Conservation (phyloP, 2,888 invertebrate genomes). For the Apodemia duryi region DNA sequence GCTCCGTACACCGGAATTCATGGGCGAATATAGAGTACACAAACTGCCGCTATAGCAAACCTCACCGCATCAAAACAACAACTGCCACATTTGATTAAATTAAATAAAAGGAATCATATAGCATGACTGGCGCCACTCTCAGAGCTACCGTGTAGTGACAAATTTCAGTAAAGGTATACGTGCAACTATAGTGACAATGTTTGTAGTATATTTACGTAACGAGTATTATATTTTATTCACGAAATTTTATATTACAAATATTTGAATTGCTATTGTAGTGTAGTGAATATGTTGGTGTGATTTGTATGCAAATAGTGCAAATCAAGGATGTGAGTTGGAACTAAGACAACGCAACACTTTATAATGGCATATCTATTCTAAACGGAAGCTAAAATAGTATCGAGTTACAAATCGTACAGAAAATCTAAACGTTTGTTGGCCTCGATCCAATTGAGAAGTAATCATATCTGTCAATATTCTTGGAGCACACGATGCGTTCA, state of each 20-base stretch:
- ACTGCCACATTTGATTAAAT: constrained; percentile 69
- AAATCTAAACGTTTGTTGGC: constrained; percentile 72
- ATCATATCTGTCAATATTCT: constrained; percentile 79
- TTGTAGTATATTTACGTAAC: constrained; percentile 40
- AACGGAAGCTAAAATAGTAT: constrained; percentile 68
- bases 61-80: constrained; percentile 65
- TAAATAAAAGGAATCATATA: constrained; percentile 67
- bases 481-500: constrained; percentile 65
- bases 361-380: constrained; percentile 71
- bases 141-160: constrained; percentile 23
- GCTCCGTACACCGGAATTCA: constrained; percentile 66
- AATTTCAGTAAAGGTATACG: constrained; percentile 31
- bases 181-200: constrained; percentile 37
- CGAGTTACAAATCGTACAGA: constrained; percentile 71
- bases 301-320: constrained; percentile 25
- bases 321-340: constrained; percentile 60
- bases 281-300: neutral
- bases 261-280: neutral
- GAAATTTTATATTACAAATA: constrained; percentile 22
- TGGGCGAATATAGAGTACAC: constrained; percentile 59
- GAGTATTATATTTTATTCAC: constrained; percentile 20
- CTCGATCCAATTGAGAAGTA: constrained; percentile 71
- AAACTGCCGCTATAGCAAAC: constrained; percentile 58
- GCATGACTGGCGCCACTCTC: constrained; percentile 36
- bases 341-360: constrained; percentile 60